Evolutionary conservation across 2,113 vertebrate genomes (phyloP).

Genomic region (Heloderma charlesbogerti): DNA sequence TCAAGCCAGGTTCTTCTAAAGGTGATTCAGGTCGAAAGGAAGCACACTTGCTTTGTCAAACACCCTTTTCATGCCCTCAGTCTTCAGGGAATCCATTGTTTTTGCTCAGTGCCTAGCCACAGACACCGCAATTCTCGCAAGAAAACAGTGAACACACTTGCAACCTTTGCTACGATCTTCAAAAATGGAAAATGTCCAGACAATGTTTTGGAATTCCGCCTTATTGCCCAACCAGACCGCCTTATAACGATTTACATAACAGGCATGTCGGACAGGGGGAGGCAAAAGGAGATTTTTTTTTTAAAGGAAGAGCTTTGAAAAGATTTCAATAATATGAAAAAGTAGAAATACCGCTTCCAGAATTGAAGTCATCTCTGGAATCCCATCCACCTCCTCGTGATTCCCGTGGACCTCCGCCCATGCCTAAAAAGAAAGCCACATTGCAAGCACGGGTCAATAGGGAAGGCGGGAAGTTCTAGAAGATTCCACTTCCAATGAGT

Average conservation of each 20-base stretch:
- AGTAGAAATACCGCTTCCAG: slow-evolving; percentile 75
- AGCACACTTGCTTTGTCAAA: background rate
- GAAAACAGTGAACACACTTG: background rate
- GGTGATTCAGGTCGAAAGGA: background rate
- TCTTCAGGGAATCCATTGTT: background rate
- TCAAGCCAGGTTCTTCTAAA: background rate
- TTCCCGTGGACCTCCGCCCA: slow-evolving; percentile 87
- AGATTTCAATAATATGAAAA: slow-evolving; percentile 29
- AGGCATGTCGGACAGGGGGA: background rate
- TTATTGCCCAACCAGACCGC: background rate
- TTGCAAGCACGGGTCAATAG: slow-evolving; percentile 58
- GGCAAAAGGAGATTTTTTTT: background rate
- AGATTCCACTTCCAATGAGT: slow-evolving; percentile 7
- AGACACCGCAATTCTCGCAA: background rate
- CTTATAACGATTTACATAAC: too few relatives aligned
- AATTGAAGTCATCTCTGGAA: slow-evolving; percentile 87
- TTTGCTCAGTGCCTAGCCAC: background rate
- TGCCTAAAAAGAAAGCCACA: slow-evolving; percentile 84
- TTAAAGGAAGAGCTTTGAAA: background rate
- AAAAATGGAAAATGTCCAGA: background rate
- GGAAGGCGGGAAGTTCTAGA: slow-evolving; percentile 55
- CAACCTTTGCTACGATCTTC: background rate
- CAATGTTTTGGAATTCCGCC: too few relatives aligned
- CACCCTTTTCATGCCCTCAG: background rate
- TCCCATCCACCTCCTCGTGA: slow-evolving; percentile 87